Base-by-base conservation (phyloP, 2,888 invertebrate species). In the Drosophila hamatofila region DNA sequence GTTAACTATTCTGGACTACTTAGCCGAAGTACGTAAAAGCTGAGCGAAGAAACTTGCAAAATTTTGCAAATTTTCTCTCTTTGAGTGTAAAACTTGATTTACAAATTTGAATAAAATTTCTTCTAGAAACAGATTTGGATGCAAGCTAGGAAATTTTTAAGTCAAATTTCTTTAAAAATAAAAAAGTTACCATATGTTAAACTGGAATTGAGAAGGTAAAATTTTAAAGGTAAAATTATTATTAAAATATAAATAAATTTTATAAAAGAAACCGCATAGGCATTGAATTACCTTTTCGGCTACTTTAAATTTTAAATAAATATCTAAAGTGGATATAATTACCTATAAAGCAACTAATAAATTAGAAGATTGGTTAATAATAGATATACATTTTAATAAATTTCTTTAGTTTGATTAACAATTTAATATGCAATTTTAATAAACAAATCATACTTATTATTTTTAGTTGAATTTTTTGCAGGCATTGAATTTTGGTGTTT, bases 1-100 rank as follows among this genome's bases (percentile, higher is more conserved):
- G 44, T 63, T 54, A 65, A 52, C 44, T 65, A 46, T 65, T 65
- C 63, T 54, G 30, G 44, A 37, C 35, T 39, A 52, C 52, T 62
- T 52, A 23, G 44, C 37, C 16, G 25, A 62, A 62, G 27, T 52
- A 14, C 12, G 4, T 21, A 21, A 12, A 33, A 62, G 14, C 41
- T n/a, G 39, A 49, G 16, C 18, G 39, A 18, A 30, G 18, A 16
- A 52, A 44, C 37, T 52, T 35, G 16, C 27, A 11, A 37, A 37
- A 35, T 44, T 23, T 27, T n/a, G 44, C 21, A 44, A 21, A 35
- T 65, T 65, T 65, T 64, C 27, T 30, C 14, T 23, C 33, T 51
- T 51, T 46, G 44, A 3, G 23, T 62, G 51, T 21, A 51, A 51
- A 33, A 60, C 41, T 27, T 21, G 12, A 27, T 25, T 27, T 39